Evolutionary conservation across 2,797 vertebrate genomes (phyloP).

Genomic region (Acanthurus leucopareius): DNA sequence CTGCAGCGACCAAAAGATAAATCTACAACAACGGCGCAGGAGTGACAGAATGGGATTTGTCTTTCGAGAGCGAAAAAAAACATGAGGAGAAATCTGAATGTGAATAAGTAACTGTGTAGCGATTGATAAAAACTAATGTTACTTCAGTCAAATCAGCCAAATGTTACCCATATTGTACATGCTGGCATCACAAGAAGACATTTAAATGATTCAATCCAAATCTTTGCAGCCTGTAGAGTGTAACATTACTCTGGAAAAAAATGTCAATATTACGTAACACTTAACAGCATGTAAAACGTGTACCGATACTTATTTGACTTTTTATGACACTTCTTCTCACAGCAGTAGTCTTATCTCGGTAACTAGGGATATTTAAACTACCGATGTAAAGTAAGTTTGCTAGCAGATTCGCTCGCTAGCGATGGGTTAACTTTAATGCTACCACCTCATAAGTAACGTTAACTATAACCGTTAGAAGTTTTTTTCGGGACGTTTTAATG

Average conservation of each 20-base stretch:
- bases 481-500: background rate
- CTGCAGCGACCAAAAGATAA: background rate
- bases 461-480: background rate
- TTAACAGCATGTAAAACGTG: conserved; percentile 14
- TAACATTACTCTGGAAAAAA: conserved; percentile 26
- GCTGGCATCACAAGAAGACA: background rate
- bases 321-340: background rate
- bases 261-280: conserved; percentile 67
- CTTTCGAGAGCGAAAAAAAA: conserved; percentile 12
- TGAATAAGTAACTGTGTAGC: background rate
- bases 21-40: background rate
- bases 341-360: background rate
- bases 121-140: background rate
- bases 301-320: background rate
- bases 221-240: background rate
- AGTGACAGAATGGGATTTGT: conserved; percentile 56
- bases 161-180: background rate
- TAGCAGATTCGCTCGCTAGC: conserved; percentile 23
- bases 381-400: background rate
- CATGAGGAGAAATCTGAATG: background rate
- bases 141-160: background rate
- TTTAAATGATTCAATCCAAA: background rate
- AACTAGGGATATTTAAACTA: background rate
- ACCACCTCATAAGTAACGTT: background rate
- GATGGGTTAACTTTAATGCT: conserved; percentile 11